These are phyloP conservation scores for Hyposoter dolosus DNA, from an alignment of 2,888 invertebrate species.

Conservation along the genomic window DNA sequence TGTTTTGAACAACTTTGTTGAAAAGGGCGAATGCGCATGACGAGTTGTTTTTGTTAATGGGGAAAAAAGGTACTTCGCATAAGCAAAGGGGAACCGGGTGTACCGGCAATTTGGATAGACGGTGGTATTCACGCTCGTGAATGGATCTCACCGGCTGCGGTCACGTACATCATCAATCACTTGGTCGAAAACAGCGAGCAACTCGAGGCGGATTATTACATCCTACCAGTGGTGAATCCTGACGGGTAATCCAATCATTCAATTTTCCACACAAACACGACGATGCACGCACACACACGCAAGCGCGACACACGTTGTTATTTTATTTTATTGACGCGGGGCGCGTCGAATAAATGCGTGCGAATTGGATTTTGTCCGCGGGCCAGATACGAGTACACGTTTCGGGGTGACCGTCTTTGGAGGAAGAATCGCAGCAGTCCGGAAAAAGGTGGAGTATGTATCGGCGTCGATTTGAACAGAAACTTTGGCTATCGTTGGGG, in stretches of 20 bases:
- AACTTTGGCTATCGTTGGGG: slow-evolving; percentile 96
- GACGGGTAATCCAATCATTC: slow-evolving; percentile 88
- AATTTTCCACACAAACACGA: slow-evolving; percentile 18
- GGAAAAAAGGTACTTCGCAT: slow-evolving; percentile 85
- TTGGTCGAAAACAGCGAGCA: slow-evolving; percentile 89
- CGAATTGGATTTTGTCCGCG: neutral
- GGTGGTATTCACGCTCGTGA: slow-evolving; percentile 95
- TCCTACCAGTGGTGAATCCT: slow-evolving; percentile 88
- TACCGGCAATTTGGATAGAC: slow-evolving; percentile 90
- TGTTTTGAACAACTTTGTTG: no score
- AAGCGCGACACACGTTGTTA: no score
- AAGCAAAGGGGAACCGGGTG: slow-evolving; percentile 88
- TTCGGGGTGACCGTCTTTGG: slow-evolving; percentile 93
- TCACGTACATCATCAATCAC: slow-evolving; percentile 91
- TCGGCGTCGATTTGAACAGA: slow-evolving; percentile 93
- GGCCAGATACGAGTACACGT: slow-evolving; percentile 94
- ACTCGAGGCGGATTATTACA: slow-evolving; percentile 89
- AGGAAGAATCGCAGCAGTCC: slow-evolving; percentile 89
- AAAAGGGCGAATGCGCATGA: neutral
- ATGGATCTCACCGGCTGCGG: slow-evolving; percentile 94
- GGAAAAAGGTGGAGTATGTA: slow-evolving; percentile 87
- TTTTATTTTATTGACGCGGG: neutral
- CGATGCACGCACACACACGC: slow-evolving; percentile 6
- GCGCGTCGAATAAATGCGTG: neutral
- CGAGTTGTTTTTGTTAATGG: neutral